phyloP scores from a whole-genome alignment of 2,888 invertebrate species.

The Cryptus armator region DNA sequence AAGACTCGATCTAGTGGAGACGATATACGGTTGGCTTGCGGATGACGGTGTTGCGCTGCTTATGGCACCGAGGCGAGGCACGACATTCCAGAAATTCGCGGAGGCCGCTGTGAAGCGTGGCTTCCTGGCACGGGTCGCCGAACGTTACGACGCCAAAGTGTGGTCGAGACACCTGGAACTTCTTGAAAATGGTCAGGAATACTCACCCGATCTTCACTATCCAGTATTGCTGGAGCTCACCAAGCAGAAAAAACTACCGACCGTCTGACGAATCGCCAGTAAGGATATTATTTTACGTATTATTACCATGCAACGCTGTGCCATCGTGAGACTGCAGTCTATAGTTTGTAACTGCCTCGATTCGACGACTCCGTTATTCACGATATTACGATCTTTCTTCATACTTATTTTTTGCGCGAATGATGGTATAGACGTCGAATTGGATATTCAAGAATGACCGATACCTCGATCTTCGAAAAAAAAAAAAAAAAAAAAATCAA shows the following conservation, averaged over 20 bases:
- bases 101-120: slow-evolving; percentile 88
- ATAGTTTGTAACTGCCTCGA: slow-evolving; percentile 36
- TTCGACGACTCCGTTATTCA: slow-evolving; percentile 33
- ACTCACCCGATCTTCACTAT: slow-evolving; percentile 91
- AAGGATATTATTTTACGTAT: slow-evolving; percentile 28
- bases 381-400: slow-evolving; percentile 1
- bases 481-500: background rate
- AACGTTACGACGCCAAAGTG: slow-evolving; percentile 88
- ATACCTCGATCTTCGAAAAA: background rate
- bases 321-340: slow-evolving; percentile 6
- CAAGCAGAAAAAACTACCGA: slow-evolving; percentile 83
- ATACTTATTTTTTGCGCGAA: slow-evolving; percentile 18
- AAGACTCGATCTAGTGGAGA: slow-evolving; percentile 89
- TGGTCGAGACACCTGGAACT: slow-evolving; percentile 90
- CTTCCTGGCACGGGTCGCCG: slow-evolving; percentile 87
- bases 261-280: slow-evolving; percentile 74
- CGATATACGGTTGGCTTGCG: slow-evolving; percentile 88
- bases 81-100: slow-evolving; percentile 90
- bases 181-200: slow-evolving; percentile 87
- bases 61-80: slow-evolving; percentile 92
- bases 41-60: slow-evolving; percentile 89
- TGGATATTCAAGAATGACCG: background rate
- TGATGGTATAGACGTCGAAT: background rate
- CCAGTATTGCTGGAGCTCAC: slow-evolving; percentile 89
- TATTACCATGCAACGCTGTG: slow-evolving; percentile 24